Evolutionary conservation across 2,888 invertebrate species (phyloP), one percentile per base, ranked within the genome.

Genomic region (Poecilobothrus nobilitatus): DNA sequence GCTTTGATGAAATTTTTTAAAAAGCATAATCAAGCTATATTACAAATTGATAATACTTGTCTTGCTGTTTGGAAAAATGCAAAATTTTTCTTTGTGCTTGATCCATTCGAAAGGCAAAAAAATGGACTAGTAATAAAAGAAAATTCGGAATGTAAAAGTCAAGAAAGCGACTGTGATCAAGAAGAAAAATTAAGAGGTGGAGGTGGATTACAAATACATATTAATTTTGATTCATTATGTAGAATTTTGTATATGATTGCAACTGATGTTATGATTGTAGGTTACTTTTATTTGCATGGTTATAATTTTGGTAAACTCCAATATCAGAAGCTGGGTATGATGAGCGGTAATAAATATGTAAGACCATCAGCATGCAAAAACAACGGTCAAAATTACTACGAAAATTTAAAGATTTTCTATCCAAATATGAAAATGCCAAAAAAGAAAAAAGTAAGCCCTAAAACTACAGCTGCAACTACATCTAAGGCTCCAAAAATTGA

Each of bases 51-150:
- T 72, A 85, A 84, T 70, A 84, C 83, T 53, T 77, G 82, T n/a
- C 71, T 89, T 37, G 88, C 84, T 0, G 74, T 89, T 12, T 89
- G 89, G 89, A 83, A 84, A 22, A 88, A 89, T 75, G 83, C 84
- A 44, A 85, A 87, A 63, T 86, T 86, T 83, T 87, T 80, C 75
- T 89, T 87, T 75, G 80, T 86, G 27, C 88, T 88, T 71, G 89
- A 89, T 79, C 87, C 88, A 0, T 89, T 89, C 73, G 84, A 87
- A 6, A 83, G 89, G 2, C 85, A 86, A 15, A 81, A 78, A 12
- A 86, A 87, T 65, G 89, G 87, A 53, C 18, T 15, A 34, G 81
- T 86, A 4, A 27, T 27, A 27, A 27, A 27, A 27, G 27, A n/a
- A n/a, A n/a, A n/a, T n/a, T n/a, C n/a, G n/a, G n/a, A n/a, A n/a